phyloP scores from a whole-genome alignment of 1,140 invertebrate species.

The Vanessa atalanta region DNA sequence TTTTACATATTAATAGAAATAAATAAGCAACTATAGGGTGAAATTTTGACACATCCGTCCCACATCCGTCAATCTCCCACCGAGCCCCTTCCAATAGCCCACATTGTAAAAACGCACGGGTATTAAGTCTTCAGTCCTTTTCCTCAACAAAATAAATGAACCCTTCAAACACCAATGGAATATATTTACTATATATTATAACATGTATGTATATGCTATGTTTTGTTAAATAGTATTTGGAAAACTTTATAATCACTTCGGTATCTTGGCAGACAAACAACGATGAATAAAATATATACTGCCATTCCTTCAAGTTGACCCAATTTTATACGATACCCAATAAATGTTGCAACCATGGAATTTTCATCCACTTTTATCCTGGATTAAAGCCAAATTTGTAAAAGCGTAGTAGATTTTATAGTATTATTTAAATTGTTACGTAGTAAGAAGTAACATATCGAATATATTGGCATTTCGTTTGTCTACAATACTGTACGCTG shows the following conservation, averaged over 20 bases:
- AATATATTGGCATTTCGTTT: neutral
- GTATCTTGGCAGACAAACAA: neutral
- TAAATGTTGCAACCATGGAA: slow-evolving; percentile 5
- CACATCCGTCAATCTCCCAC: no score
- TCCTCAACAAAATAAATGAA: no score
- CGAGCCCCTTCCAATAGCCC: no score
- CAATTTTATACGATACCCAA: slow-evolving; percentile 4
- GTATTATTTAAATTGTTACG: neutral
- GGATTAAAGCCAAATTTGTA: slow-evolving; percentile 19
- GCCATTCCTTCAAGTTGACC: slow-evolving; percentile 13
- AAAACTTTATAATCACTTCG: slow-evolving; percentile 3
- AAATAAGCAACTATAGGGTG: no score
- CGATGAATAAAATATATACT: slow-evolving; percentile 11
- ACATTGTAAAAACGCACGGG: no score
- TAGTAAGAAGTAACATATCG: neutral
- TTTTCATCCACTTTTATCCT: slow-evolving; percentile 24
- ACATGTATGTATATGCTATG: no score
- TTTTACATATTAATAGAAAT: no score
- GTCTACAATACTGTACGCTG: neutral
- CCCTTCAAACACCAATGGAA: no score
- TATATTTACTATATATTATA: no score
- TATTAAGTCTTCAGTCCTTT: no score
- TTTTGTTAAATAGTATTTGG: neutral
- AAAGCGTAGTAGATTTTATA: neutral
- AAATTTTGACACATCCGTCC: no score